Conservation (phyloP, 2,113 vertebrate genomes). For the Lepidothrix coronata region DNA sequence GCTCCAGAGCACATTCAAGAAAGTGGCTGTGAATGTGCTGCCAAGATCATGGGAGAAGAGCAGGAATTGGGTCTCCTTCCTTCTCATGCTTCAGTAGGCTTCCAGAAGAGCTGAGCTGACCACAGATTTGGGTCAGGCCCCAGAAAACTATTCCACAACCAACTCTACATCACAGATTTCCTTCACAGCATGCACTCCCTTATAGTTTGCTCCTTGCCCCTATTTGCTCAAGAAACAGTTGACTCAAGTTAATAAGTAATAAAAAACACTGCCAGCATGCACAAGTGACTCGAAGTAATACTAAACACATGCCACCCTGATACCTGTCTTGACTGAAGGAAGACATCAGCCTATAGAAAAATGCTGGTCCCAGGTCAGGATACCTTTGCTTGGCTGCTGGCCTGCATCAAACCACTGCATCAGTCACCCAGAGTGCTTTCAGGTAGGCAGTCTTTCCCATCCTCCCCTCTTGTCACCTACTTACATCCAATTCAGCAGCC, state of each 20-base stretch:
- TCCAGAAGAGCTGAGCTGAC: not conserved
- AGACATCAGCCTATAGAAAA: not conserved
- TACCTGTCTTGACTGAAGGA: not conserved
- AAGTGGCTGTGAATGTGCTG: not conserved
- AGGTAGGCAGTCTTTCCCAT: not conserved
- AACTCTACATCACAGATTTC: not conserved
- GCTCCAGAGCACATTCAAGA: not conserved
- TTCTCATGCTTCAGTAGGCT: not conserved
- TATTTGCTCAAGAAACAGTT: not conserved
- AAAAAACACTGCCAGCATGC: not conserved
- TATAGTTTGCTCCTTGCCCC: not conserved
- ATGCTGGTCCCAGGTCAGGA: not conserved
- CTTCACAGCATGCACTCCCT: not conserved
- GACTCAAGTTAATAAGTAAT: not conserved
- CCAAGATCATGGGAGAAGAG: not conserved
- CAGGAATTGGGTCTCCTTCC: not conserved
- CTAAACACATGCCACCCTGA: not conserved
- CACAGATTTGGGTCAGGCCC: not conserved
- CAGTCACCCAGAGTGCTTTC: accelerated
- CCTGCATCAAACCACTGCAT: not conserved
- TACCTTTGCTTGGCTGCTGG: not conserved
- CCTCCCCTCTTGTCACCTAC: not conserved
- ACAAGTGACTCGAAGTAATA: not conserved
- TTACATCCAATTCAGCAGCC: accelerated
- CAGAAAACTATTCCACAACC: not conserved